Evolutionary conservation across 2,888 invertebrate species (phyloP), one percentile per base, ranked within the genome.

Genomic region (Hyposoter didymator): DNA sequence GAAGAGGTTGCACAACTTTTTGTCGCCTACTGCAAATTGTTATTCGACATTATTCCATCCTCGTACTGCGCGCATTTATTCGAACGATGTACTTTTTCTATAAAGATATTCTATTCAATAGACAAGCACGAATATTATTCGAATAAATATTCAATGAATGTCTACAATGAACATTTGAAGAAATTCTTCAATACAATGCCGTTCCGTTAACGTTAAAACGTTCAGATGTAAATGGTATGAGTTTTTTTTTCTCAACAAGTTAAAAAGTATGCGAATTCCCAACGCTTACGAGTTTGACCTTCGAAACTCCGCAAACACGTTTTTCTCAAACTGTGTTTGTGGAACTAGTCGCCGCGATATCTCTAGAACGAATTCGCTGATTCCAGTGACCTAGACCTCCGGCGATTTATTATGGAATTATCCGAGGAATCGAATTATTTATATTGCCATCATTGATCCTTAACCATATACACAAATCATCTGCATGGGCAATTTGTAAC

Each of bases 1-100:
- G 49, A 35, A 47, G 7, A 47, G 17, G 49, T 72, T 39, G 49
- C 35, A 52, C 49, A n/a, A n/a, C 35, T 35, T 72, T 22, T 72
- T 72, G 69, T 69, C 69, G 45, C 47, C 22, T 8, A 69, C 45
- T 69, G 28, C 17, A n/a, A 8, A 47, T 47, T 47, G 22, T 45
- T 17, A n/a, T 47, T 6, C 17, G 3, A 47, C 69, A 47, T 47
- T 47, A 47, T 47, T 28, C 17, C 47, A 69, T 17, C 14, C 19
- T 8, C n/a, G 19, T 45, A 22, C 43, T 14, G 19, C 39, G 39
- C 35, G 39, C 39, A 39, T 67, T 67, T 67, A 67, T 45, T 22
- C 43, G 22, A 43, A 43, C 35, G 10, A 67, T 66, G 17, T 43
- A 8, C 17, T 28, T 28, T 55, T 22, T 55, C 12, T 22, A 12